Conservation (phyloP, 2,113 vertebrate species). For the Bubo scandiacus region DNA sequence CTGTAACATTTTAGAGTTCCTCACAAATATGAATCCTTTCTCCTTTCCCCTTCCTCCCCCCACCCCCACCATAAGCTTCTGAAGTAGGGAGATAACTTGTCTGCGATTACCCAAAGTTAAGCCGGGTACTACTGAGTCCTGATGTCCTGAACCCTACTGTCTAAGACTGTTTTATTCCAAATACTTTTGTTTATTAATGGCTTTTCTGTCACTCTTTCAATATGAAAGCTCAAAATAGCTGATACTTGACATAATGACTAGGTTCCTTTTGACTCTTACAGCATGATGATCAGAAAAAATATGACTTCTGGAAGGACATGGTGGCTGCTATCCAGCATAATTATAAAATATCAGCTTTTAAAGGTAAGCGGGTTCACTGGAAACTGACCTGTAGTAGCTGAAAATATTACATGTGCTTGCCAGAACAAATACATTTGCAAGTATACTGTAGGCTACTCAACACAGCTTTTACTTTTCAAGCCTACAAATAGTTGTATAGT, state of each 20-base stretch:
- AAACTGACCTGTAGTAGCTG: not conserved
- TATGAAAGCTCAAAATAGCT: not conserved
- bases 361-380: constrained; percentile 78
- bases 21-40: not conserved
- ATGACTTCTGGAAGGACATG: constrained; percentile 95
- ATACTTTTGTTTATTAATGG: not conserved
- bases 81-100: not conserved
- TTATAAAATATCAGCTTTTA: constrained; percentile 95
- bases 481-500: not conserved
- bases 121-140: not conserved
- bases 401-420: not conserved
- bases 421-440: not conserved
- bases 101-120: not conserved
- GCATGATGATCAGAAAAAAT: constrained; percentile 83
- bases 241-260: not conserved
- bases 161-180: not conserved
- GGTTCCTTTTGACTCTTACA: constrained; percentile 63
- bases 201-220: not conserved
- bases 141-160: not conserved
- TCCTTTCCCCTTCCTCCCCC: not conserved
- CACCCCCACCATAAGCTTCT: not conserved
- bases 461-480: not conserved
- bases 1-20: not conserved
- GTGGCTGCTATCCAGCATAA: constrained; percentile 92
- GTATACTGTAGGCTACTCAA: not conserved